Base-by-base conservation (phyloP, 1,140 invertebrate species). In the Drosophila gunungcola region DNA sequence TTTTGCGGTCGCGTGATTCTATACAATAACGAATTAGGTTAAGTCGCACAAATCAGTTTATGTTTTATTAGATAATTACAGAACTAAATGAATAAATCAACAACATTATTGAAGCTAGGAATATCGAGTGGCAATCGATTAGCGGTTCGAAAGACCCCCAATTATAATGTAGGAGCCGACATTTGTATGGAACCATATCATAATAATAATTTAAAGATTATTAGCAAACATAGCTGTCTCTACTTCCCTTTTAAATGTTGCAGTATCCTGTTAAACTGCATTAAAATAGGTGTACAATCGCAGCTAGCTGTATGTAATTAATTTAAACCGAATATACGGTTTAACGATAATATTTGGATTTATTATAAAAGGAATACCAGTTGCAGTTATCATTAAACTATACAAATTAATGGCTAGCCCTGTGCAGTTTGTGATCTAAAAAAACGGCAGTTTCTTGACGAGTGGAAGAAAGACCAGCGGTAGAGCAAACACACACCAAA, bases 401-500 rank as follows among this genome's bases (percentile, higher is more conserved):
- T 43, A 70, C 68, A 78, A 78, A 78, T 78, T 81, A 81, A 78
- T 80, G 77, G 70, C 36, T 64, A 61, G 69, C 49, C 69, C 76
- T 64, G 75, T 83, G 80, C 57, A 67, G 60, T 74, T 48, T 46
- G 64, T 67, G 42, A 62, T 39, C 60, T 54, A 38, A 76, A 63
- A 54, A 60, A 46, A 51, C 27, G 34, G 34, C 45, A 39, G 36
- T 27, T 42, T 58, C 32, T 36, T 12, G 48, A 27, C 11, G 25
- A 38, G 46, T 0, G 64, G 54, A 45, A 58, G 51, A 64, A 52
- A 46, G 65, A 42, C 46, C 73, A 51, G 51, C 69, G 60, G 34
- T 53, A 61, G 54, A 77, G 54, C 51, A 45, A 69, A 70, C 56
- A 88, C 56, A 88, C 81, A 83, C 79, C 39, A 89, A 83, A 86